phyloP scores from a whole-genome alignment of 2,888 invertebrate genomes.

The Cerastis rubricosa region DNA sequence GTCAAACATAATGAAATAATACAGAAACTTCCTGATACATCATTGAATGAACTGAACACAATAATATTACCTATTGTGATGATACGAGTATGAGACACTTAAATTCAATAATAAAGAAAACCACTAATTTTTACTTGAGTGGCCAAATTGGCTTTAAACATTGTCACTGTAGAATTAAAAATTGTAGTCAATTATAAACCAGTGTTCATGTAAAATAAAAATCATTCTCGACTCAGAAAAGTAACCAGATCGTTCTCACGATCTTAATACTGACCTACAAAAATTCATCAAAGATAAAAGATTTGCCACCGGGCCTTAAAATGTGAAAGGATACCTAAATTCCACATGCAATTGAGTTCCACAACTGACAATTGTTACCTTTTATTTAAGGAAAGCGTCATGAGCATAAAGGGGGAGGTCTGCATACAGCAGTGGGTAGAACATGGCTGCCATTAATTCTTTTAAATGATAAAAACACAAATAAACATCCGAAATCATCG shows the following conservation, averaged over 20 bases:
- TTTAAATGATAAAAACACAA: neutral
- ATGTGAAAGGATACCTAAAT: conserved; percentile 49
- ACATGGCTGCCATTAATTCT: neutral
- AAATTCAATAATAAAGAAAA: neutral
- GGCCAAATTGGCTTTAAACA: conserved; percentile 5
- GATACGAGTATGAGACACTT: neutral
- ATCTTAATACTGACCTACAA: conserved; percentile 50
- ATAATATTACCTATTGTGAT: neutral
- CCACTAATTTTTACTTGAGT: neutral
- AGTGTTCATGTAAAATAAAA: conserved; percentile 16
- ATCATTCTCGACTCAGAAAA: neutral
- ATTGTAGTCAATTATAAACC: conserved; percentile 8
- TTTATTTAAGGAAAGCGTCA: conserved; percentile 12
- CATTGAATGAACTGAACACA: neutral
- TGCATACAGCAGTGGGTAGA: neutral
- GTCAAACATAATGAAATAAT: neutral
- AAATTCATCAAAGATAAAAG: conserved; percentile 28
- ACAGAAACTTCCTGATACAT: neutral
- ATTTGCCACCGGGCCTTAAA: conserved; percentile 35
- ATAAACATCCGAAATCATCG: neutral
- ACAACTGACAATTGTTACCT: conserved; percentile 16
- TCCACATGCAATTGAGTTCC: conserved; percentile 4
- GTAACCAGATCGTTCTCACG: conserved; percentile 37
- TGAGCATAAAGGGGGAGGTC: neutral
- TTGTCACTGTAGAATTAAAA: neutral